These are phyloP conservation scores for Hyalella azteca DNA, from an alignment of 2,888 invertebrate genomes.

Conservation along the genomic window DNA sequence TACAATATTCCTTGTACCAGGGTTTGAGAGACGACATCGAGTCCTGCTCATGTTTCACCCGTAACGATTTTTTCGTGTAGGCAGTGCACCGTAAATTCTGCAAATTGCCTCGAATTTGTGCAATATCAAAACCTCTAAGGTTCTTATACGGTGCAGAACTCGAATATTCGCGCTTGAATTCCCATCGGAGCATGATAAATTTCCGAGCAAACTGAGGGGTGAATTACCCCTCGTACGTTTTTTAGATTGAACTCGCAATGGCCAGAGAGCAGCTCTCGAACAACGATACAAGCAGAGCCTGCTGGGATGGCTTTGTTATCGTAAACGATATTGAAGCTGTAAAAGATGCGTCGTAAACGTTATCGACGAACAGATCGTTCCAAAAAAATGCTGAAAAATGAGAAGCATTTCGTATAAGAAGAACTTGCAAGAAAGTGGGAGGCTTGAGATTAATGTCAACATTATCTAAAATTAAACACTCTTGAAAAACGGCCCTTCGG, in stretches of 20 bases:
- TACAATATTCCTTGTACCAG: neutral
- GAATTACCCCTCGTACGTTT: slow-evolving; percentile 28
- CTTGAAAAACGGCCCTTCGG: too few relatives aligned
- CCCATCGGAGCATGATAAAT: slow-evolving; percentile 29
- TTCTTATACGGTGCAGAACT: neutral
- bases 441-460: too few relatives aligned
- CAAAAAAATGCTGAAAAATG: too few relatives aligned
- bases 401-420: too few relatives aligned
- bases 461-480: too few relatives aligned
- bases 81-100: neutral
- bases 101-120: slow-evolving; percentile 21
- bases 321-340: too few relatives aligned
- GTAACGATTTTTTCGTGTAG: neutral
- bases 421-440: too few relatives aligned
- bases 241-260: neutral
- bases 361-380: too few relatives aligned
- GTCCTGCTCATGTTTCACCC: neutral
- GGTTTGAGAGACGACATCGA: neutral
- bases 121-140: slow-evolving; percentile 21
- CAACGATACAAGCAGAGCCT: too few relatives aligned
- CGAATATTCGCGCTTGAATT: slow-evolving; percentile 32
- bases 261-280: too few relatives aligned
- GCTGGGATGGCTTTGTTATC: too few relatives aligned
- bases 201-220: slow-evolving; percentile 7
- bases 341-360: too few relatives aligned